Percentiles rank a stretch among this genome's conserved stretches.
Conservation (phyloP, 2,888 invertebrate genomes). For the Nasonovia ribisnigri region DNA sequence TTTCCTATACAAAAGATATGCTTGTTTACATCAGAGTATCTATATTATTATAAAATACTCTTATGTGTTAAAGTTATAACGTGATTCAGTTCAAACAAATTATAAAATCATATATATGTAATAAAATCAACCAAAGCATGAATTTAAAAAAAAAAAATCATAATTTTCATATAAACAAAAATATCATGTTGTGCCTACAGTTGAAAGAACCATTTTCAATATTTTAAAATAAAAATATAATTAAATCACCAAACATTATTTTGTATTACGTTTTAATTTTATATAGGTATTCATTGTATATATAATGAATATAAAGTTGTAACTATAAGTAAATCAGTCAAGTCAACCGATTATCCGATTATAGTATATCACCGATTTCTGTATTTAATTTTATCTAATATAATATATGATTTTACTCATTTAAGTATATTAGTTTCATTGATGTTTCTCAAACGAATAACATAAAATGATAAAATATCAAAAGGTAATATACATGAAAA, state of each 20-base stretch:
- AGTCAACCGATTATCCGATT: no score
- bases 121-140: neutral
- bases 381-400: neutral
- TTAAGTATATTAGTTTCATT: neutral
- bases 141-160: neutral
- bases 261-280: neutral
- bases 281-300: neutral
- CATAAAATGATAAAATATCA: neutral
- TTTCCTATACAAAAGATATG: neutral
- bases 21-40: neutral
- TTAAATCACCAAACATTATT: neutral
- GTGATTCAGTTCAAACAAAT: neutral
- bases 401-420: neutral
- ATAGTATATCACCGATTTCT: neutral
- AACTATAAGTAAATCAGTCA: neutral
- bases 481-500: neutral
- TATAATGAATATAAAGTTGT: neutral
- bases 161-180: neutral
- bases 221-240: neutral
- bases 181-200: neutral
- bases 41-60: slow-evolving; percentile 9
- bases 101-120: neutral
- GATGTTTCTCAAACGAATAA: neutral
- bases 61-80: neutral
- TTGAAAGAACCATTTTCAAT: neutral